Evolutionary conservation across 2,797 vertebrate genomes (phyloP), one percentile per base, ranked within the genome.

Genomic region (Pangasius macronema): DNA sequence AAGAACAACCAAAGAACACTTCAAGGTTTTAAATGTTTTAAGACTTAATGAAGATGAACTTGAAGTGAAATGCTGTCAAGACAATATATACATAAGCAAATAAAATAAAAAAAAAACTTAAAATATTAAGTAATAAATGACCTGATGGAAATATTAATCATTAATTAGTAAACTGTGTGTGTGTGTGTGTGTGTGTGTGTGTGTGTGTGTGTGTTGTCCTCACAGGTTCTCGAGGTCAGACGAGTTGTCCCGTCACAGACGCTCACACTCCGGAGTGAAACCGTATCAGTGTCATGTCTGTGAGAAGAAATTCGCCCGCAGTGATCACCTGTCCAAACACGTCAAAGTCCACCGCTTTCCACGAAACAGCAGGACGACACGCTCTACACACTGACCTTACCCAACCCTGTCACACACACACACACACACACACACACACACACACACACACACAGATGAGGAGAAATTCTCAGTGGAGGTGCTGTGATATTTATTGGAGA

Each of bases 301-400:
- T 0, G 98, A 99, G 93, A 99, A 99, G 96, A 99, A 97, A 94
- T 99, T 99, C 79, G 98, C 98, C 42, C 97, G 98, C 77, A 99
- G 98, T 2, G 98, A 99, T 96, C 98, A 99, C 94, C 96, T 99
- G 91, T 98, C 98, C 91, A 99, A 99, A 93, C 98, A 99, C 73
- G 94, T 99, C 95, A 99, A 99, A 95, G 98, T 99, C 92, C 98
- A 99, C 91, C 97, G 98, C 53, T 98, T 99, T 93, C 98, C 98
- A 0, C 95, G 97, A 89, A 97, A 96, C 94, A 96, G 94, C 93
- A 97, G 98, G 87, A 95, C 97, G 0, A 92, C 95, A 20, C 96
- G 97, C 80, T 92, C 97, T 0, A 90, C 95, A 87, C 98, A 97
- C 96, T 98, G 96, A 98, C 36, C 55, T 90, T 63, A 82, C 70